These are phyloP conservation scores for Eudorcas thomsonii DNA, from an alignment of 2,113 vertebrate genomes.

Conservation along the genomic window DNA sequence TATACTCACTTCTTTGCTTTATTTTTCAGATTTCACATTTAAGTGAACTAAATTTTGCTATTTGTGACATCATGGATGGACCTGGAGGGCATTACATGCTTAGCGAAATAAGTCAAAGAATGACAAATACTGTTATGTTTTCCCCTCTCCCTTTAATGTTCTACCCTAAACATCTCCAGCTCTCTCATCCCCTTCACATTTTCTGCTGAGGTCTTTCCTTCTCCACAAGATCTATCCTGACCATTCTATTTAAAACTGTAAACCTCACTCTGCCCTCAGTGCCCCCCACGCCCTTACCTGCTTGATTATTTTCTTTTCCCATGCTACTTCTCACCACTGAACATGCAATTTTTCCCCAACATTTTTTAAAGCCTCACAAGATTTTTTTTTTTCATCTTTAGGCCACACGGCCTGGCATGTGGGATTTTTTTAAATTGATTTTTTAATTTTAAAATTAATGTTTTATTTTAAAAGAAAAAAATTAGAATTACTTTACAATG, in stretches of 20 bases:
- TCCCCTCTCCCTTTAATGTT: background rate
- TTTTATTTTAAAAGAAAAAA: background rate
- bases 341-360: background rate
- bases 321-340: background rate
- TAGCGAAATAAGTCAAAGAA: background rate
- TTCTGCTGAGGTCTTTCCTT: background rate
- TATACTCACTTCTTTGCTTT: background rate
- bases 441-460: background rate
- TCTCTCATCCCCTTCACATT: background rate
- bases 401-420: background rate
- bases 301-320: background rate
- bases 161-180: background rate
- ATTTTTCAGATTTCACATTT: background rate
- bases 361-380: background rate
- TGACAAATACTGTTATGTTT: background rate
- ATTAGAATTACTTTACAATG: background rate
- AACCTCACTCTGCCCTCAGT: background rate
- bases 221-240: background rate
- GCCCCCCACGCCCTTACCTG: rapidly evolving
- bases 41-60: background rate
- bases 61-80: background rate
- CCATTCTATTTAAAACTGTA: background rate
- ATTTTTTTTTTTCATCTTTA: background rate
- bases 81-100: background rate
- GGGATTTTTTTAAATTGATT: background rate